These are phyloP conservation scores for Apostichopus parvimensis DNA, from an alignment of 35 echinoderm and acorn worm genomes.

Conservation along the genomic window DNA sequence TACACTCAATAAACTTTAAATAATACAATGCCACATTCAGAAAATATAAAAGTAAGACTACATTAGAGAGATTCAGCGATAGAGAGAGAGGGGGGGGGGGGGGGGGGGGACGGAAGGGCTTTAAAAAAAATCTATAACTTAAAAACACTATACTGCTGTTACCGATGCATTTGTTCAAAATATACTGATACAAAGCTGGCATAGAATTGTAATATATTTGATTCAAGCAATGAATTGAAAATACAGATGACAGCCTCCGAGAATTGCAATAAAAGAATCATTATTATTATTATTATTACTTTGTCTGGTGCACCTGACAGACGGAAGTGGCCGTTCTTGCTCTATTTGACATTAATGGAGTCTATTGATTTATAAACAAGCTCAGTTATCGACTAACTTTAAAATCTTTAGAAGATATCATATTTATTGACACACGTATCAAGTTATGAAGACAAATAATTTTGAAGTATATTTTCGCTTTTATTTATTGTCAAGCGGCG, in stretches of 20 bases:
- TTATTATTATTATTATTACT: no score
- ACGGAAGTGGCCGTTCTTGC: not conserved
- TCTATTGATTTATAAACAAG: not conserved
- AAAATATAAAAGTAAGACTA: no score
- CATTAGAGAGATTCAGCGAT: not conserved
- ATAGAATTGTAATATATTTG: no score
- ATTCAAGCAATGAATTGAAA: no score
- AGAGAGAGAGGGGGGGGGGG: not conserved
- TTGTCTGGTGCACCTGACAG: not conserved
- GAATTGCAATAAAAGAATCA: no score
- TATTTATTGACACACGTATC: no score
- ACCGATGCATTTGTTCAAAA: not conserved
- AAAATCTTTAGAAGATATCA: not conserved
- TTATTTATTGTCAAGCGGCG: no score
- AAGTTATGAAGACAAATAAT: no score
- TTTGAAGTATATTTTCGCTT: no score
- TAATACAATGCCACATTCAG: not conserved
- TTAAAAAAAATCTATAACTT: not conserved
- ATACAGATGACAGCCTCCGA: no score
- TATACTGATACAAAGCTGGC: not conserved
- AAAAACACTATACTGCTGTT: not conserved
- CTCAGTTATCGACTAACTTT: not conserved
- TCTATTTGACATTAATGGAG: not conserved
- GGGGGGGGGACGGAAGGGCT: not conserved
- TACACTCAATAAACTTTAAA: no score